phyloP scores from a whole-genome alignment of 2,888 invertebrate species.

The Venusia cambrica region DNA sequence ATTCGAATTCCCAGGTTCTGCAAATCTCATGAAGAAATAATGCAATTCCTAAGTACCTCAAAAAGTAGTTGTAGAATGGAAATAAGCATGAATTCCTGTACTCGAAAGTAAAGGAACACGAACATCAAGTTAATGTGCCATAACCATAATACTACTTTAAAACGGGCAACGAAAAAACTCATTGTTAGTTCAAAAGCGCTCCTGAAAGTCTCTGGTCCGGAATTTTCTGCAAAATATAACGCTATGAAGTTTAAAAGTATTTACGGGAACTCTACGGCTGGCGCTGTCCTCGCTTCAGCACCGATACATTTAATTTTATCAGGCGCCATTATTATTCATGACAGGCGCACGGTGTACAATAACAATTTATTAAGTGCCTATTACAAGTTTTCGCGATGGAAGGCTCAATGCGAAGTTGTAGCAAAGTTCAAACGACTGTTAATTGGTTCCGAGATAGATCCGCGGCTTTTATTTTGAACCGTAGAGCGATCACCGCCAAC shows the following conservation, averaged over 20 bases:
- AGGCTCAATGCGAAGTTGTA: slow-evolving; percentile 10
- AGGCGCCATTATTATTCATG: slow-evolving; percentile 21
- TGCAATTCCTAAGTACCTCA: too few species aligned
- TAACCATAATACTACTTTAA: not conserved
- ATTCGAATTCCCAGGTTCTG: too few species aligned
- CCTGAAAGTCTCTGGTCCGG: slow-evolving; percentile 11
- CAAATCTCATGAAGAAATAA: too few species aligned
- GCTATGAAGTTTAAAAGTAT: slow-evolving; percentile 18
- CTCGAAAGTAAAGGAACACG: too few species aligned
- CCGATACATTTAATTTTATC: slow-evolving; percentile 21
- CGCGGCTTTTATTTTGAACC: slow-evolving; percentile 13
- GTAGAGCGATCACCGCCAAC: slow-evolving; percentile 17
- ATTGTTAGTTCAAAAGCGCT: slow-evolving; percentile 8
- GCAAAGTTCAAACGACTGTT: slow-evolving; percentile 13
- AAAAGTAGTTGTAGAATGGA: too few species aligned
- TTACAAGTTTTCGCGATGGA: slow-evolving; percentile 12
- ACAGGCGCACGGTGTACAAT: slow-evolving; percentile 18
- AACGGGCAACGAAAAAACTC: slow-evolving; percentile 5
- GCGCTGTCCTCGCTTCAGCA: slow-evolving; percentile 10
- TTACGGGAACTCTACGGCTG: slow-evolving; percentile 9
- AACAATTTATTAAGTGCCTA: slow-evolving; percentile 21
- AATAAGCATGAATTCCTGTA: too few species aligned
- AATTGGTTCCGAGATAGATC: slow-evolving; percentile 14
- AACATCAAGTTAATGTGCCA: too few species aligned
- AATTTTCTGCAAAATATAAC: slow-evolving; percentile 17